Evolutionary conservation across 2,113 vertebrate species (phyloP).

Genomic region (Dascyllus trimaculatus): DNA sequence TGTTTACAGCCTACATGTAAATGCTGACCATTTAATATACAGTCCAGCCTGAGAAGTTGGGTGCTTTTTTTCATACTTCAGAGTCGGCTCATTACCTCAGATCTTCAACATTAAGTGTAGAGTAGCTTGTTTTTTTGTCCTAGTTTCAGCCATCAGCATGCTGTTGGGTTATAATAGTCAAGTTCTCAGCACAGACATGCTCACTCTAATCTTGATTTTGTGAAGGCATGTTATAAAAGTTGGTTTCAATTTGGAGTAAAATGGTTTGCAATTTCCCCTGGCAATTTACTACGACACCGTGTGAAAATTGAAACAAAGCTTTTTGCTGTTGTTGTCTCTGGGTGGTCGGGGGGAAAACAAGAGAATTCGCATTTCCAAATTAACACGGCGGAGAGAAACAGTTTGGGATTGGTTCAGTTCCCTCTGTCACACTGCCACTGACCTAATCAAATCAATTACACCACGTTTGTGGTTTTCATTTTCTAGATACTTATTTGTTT

Average conservation of each 20-base stretch:
- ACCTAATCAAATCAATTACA: neutral
- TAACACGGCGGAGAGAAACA: neutral
- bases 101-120: neutral
- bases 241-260: slow-evolving; percentile 33
- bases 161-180: slow-evolving; percentile 1
- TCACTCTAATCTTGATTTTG: neutral
- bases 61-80: neutral
- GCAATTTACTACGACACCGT: slow-evolving; percentile 35
- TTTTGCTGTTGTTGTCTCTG: slow-evolving; percentile 11
- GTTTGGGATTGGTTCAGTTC: neutral
- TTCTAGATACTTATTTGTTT: neutral
- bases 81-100: neutral
- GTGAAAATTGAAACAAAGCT: slow-evolving; percentile 39
- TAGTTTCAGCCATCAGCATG: slow-evolving; percentile 10
- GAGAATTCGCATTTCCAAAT: slow-evolving; percentile 18
- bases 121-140: neutral
- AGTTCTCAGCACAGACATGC: neutral
- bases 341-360: neutral
- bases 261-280: slow-evolving; percentile 29
- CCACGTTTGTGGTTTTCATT: neutral
- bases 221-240: slow-evolving; percentile 26
- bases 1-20: neutral
- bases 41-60: neutral
- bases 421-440: neutral
- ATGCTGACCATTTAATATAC: neutral